These are phyloP conservation scores for Microctenopoma lineatum DNA, from an alignment of 2,797 vertebrate genomes.

Conservation along the genomic window DNA sequence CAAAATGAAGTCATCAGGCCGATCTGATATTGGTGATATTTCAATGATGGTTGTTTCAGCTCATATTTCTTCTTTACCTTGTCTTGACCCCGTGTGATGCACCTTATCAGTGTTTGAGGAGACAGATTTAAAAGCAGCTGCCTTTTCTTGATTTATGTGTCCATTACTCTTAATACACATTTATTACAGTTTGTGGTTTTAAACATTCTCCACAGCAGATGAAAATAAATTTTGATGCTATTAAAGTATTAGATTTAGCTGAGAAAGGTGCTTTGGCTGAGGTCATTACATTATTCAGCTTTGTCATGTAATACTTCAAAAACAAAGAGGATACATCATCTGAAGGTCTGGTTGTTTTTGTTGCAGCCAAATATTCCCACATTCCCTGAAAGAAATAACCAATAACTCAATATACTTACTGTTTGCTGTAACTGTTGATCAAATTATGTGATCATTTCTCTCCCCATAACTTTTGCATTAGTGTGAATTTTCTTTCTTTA, in stretches of 20 bases:
- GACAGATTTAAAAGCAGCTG: slow-evolving; percentile 23
- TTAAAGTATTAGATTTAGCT: slow-evolving; percentile 33
- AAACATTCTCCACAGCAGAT: neutral
- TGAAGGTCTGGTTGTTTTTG: slow-evolving; percentile 6
- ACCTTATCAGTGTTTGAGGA: slow-evolving; percentile 43
- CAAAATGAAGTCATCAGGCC: slow-evolving; percentile 51
- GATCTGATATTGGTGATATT: slow-evolving; percentile 63
- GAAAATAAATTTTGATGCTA: slow-evolving; percentile 19
- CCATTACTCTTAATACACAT: slow-evolving; percentile 31
- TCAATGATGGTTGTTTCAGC: slow-evolving; percentile 45
- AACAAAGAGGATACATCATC: neutral
- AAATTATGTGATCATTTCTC: slow-evolving; percentile 5
- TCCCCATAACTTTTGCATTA: neutral
- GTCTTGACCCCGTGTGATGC: slow-evolving; percentile 40
- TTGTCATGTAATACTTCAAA: slow-evolving; percentile 10
- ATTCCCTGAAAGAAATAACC: slow-evolving; percentile 12
- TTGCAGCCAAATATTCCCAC: neutral
- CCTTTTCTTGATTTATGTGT: slow-evolving; percentile 39
- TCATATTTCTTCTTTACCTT: slow-evolving; percentile 62
- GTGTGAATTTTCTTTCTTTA: neutral
- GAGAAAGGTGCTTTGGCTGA: slow-evolving; percentile 7
- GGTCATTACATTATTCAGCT: slow-evolving; percentile 20
- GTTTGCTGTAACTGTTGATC: slow-evolving; percentile 19
- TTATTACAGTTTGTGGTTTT: slow-evolving; percentile 21
- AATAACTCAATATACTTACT: neutral